phyloP scores from a whole-genome alignment of 2,113 vertebrate species.

The Microcebus tavaratra region DNA sequence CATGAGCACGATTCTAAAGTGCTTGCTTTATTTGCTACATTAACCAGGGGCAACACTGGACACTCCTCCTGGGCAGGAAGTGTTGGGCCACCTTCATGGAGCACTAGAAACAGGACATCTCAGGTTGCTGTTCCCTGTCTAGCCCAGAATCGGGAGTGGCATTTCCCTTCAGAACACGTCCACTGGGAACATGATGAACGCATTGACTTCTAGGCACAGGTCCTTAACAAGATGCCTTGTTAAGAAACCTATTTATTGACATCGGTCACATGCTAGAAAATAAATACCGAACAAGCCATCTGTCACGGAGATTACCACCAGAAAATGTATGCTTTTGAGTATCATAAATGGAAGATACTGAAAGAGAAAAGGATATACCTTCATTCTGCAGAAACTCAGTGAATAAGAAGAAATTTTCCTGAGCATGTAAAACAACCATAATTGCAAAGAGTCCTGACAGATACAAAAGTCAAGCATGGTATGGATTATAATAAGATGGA shows the following conservation, averaged over 20 bases:
- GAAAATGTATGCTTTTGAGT: neutral
- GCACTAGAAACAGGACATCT: neutral
- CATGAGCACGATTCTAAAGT: neutral
- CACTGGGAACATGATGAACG: neutral
- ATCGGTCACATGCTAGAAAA: neutral
- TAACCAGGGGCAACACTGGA: neutral
- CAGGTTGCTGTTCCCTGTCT: accelerated
- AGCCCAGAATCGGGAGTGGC: neutral
- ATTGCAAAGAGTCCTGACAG: neutral
- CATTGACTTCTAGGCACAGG: neutral
- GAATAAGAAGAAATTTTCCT: neutral
- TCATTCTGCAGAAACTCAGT: neutral
- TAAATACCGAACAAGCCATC: neutral
- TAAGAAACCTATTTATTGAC: neutral
- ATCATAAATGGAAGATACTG: neutral
- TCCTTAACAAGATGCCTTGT: neutral
- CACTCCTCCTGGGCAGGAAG: neutral
- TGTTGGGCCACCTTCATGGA: neutral
- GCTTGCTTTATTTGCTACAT: neutral
- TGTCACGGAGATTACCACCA: neutral
- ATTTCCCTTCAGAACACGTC: neutral
- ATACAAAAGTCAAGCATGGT: neutral
- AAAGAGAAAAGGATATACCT: neutral
- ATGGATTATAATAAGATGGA: neutral
- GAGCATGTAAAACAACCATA: neutral